Base-by-base conservation (phyloP, 2,113 vertebrate genomes). In the Penelope pileata region DNA sequence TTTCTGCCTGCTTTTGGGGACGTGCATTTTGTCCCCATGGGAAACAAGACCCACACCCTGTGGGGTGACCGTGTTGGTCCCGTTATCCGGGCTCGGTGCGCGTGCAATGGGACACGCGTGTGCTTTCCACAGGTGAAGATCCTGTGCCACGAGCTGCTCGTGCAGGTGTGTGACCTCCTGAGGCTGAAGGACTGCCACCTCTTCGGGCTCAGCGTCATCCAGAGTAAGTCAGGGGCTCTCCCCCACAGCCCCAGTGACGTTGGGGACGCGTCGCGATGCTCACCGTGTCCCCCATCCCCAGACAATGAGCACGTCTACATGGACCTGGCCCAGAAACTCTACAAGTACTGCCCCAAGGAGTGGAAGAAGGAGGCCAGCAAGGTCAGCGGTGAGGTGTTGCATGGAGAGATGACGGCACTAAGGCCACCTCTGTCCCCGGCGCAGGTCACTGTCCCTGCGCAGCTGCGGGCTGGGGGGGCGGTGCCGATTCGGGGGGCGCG, bases 351-450 rank as follows among this genome's bases (percentile, higher is more conserved):
- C 88, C 99, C 99, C 76, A 99, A 99, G 98, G 99, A 99, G 93
- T 99, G 99, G 99, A 99, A 99, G 97, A 98, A 98, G 95, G 99
- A 99, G 97, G 99, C 99, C 95, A 99, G 99, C 98, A 99, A 99
- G 98, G 99, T 99, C 98, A 97, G 93, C 97, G 81, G 96, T 96
- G 95, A 94, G 96, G 96, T 97, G 92, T 98, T 97, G 95, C 96
- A 97, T 97, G 97, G 97, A 97, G 97, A 97, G 97, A 96, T 96
- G 94, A 88, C 94, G 74, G 96, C 97, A 96, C 91, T 97, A 94
- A 97, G 90, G 95, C 92, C 93, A 95, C 95, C 85, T 94, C 95
- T 96, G 92, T 93, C 95, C 95, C 94, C 86, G 1, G 11, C 79
- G 26, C 97, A 97, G 96, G 96, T 96, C 97, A 91, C 93, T 96